Evolutionary conservation across 2,888 invertebrate genomes (phyloP).

Genomic region (Apamea sordens): DNA sequence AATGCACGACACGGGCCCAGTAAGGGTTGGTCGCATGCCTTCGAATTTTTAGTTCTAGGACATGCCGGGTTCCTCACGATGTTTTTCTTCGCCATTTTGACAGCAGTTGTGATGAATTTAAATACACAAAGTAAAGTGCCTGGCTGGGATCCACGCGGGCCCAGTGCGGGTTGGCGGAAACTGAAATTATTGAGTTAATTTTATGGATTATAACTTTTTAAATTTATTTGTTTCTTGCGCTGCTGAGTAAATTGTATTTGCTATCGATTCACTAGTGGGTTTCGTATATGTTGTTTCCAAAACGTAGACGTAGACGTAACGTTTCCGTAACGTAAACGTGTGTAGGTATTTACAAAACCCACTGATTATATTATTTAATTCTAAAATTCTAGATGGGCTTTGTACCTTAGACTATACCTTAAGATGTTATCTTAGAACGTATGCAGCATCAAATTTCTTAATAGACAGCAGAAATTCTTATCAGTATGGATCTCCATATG

Average conservation of each 20-base stretch:
- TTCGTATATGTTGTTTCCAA: neutral
- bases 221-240: neutral
- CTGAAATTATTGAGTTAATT: neutral
- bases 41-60: too few relatives aligned
- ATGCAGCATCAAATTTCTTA: conserved; percentile 35
- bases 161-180: neutral
- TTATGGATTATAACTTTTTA: neutral
- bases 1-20: too few relatives aligned
- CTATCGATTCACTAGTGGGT: neutral
- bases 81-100: too few relatives aligned
- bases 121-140: too few relatives aligned
- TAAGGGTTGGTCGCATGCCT: too few relatives aligned
- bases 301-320: too few relatives aligned
- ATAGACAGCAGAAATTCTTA: conserved; percentile 19
- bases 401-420: neutral
- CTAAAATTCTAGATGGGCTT: neutral
- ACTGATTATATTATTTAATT: neutral
- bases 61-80: too few relatives aligned
- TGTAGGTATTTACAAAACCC: too few relatives aligned
- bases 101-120: too few relatives aligned
- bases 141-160: too few relatives aligned
- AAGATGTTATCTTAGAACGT: conserved; percentile 18
- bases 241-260: neutral
- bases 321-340: too few relatives aligned
- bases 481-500: conserved; percentile 34